Conservation (phyloP, 1,140 invertebrate species). For the Periplaneta americana region DNA sequence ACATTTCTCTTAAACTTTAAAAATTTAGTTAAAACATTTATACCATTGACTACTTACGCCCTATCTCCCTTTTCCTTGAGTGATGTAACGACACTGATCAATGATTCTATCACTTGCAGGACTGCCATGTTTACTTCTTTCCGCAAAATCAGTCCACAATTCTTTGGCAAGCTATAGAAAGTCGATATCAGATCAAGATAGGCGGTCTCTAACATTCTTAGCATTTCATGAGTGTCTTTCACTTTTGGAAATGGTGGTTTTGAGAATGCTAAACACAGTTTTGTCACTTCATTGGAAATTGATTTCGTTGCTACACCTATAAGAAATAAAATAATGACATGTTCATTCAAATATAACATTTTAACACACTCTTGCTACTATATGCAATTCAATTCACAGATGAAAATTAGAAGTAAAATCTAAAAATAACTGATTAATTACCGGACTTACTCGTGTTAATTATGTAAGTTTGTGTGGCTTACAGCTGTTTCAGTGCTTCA, state of each 20-base stretch:
- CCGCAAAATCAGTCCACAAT: conserved; percentile 3
- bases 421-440: no score
- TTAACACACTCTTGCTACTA: no score
- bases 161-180: conserved; percentile 13
- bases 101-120: neutral
- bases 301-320: conserved; percentile 12
- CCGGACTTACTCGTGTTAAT: no score
- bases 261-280: conserved; percentile 23
- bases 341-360: no score
- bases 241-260: conserved; percentile 14
- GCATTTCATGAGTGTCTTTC: conserved; percentile 7
- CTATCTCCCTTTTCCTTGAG: conserved; percentile 7
- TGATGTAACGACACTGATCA: conserved; percentile 7
- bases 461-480: no score
- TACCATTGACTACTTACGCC: conserved; percentile 9
- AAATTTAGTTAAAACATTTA: no score
- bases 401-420: no score
- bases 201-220: conserved; percentile 13
- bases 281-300: conserved; percentile 24
- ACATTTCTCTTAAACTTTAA: no score
- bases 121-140: conserved; percentile 14
- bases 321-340: neutral
- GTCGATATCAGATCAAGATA: conserved; percentile 17
- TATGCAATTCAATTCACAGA: no score
- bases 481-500: no score